Evolutionary conservation across 2,888 invertebrate genomes (phyloP), one percentile per base, ranked within the genome.

Genomic region (Drosophila falleni): DNA sequence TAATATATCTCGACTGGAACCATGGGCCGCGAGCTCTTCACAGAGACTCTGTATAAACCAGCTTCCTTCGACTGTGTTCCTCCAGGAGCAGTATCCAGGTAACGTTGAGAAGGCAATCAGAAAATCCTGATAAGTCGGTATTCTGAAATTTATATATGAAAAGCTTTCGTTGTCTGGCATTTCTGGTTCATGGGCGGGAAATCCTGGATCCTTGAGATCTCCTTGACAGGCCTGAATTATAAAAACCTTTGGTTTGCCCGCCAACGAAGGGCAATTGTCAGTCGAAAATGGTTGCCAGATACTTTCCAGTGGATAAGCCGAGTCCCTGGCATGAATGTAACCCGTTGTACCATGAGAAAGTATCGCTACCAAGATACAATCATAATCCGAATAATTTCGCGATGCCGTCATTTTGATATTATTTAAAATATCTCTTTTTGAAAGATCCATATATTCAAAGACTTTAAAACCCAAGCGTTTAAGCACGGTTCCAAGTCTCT

Each of bases 21-120:
- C 96, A 89, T 95, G 94, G 77, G 95, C 94, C 55, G 95, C 94
- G 64, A 98, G 91, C 87, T 97, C 97, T 37, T 95, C 94, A 91
- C 97, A 97, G 35, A 98, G 93, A 0, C 98, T 96, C 93, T 98
- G 98, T 93, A 98, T 96, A 90, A 98, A 98, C 98, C 98, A 98
- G 0, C 98, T 98, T 0, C 98, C 98, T 62, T 96, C 95, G 23
- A 96, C 96, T 15, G 97, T 97, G 90, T 98, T 98, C 54, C 98
- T 95, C 98, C 98, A 98, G 0, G 98, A 98, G 93, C 96, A 98
- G 91, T 95, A 97, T 50, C 98, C 96, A 95, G 98, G 97, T 59
- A 98, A 96, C 13, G 98, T 98, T 3, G 98, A 98, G 92, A 97
- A 98, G 3, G 96, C 97, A 90, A 98, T 96, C 53, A 98, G 93